phyloP scores from a whole-genome alignment of 2,888 invertebrate genomes.

The Mythimna ferrago region DNA sequence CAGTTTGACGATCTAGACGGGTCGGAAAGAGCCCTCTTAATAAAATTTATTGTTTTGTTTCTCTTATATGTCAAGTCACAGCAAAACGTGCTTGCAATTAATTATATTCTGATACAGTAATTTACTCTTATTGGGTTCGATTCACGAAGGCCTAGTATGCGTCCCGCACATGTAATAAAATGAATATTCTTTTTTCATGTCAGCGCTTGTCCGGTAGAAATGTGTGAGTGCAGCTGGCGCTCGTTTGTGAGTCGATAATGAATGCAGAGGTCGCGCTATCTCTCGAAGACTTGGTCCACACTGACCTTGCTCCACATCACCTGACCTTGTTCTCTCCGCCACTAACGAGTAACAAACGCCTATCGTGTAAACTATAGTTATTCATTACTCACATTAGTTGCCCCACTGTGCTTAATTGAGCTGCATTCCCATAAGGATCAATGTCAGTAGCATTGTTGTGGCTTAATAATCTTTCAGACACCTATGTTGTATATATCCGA shows the following conservation, averaged over 20 bases:
- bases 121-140: slow-evolving; percentile 33
- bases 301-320: slow-evolving; percentile 87
- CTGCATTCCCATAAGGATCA: slow-evolving; percentile 77
- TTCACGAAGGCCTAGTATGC: slow-evolving; percentile 34
- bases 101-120: slow-evolving; percentile 34
- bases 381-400: slow-evolving; percentile 80
- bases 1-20: background rate
- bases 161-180: slow-evolving; percentile 9
- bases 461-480: slow-evolving; percentile 24
- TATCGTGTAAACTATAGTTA: slow-evolving; percentile 75
- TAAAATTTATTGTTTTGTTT: slow-evolving; percentile 13
- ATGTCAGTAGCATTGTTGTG: slow-evolving; percentile 66
- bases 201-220: slow-evolving; percentile 44
- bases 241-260: slow-evolving; percentile 78
- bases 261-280: slow-evolving; percentile 87
- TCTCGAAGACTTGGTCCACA: slow-evolving; percentile 81
- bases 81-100: slow-evolving; percentile 42
- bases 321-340: slow-evolving; percentile 84
- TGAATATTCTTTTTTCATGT: slow-evolving; percentile 30
- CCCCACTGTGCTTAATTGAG: slow-evolving; percentile 81
- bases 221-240: slow-evolving; percentile 59
- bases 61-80: background rate
- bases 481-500: too few relatives aligned
- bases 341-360: slow-evolving; percentile 78
- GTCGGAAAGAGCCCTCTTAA: background rate